phyloP scores from a whole-genome alignment of 2,888 invertebrate species.

The Rhagophthalmus giganteus region DNA sequence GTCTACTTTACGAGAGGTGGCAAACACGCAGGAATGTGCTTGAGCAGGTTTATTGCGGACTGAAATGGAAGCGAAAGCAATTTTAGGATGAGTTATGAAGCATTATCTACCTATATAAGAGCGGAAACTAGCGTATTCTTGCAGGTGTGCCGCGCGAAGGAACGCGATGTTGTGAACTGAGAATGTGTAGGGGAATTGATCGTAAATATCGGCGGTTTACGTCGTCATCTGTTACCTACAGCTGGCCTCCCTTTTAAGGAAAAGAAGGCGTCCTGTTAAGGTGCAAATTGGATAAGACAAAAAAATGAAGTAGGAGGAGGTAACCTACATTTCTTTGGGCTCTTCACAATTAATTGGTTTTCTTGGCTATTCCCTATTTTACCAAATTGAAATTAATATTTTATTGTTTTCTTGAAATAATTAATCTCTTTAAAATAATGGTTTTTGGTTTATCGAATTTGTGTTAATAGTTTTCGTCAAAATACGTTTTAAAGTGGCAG shows the following conservation, averaged over 20 bases:
- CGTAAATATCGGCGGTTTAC: constrained; percentile 55
- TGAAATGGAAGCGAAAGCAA: constrained; percentile 56
- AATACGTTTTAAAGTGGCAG: too few relatives aligned
- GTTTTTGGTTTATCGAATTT: too few relatives aligned
- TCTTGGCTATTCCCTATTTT: not conserved
- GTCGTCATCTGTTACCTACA: constrained; percentile 56
- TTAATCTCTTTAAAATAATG: too few relatives aligned
- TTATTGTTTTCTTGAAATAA: too few relatives aligned
- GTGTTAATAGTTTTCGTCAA: too few relatives aligned
- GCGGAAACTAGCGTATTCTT: constrained; percentile 55
- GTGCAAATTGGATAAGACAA: constrained; percentile 26
- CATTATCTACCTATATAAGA: constrained; percentile 56
- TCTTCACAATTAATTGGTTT: not conserved
- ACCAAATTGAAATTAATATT: too few relatives aligned
- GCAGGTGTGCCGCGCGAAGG: constrained; percentile 52
- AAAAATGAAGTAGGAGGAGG: not conserved
- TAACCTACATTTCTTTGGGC: not conserved
- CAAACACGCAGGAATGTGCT: constrained; percentile 46
- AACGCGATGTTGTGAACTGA: constrained; percentile 46
- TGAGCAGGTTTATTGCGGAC: constrained; percentile 53
- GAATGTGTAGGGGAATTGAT: constrained; percentile 49
- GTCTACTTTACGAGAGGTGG: constrained; percentile 48
- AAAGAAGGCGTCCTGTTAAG: constrained; percentile 23
- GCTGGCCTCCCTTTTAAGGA: constrained; percentile 30
- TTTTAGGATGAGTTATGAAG: constrained; percentile 55